phyloP scores from a whole-genome alignment of 2,888 invertebrate species.

The Allophyes oxyacanthae region DNA sequence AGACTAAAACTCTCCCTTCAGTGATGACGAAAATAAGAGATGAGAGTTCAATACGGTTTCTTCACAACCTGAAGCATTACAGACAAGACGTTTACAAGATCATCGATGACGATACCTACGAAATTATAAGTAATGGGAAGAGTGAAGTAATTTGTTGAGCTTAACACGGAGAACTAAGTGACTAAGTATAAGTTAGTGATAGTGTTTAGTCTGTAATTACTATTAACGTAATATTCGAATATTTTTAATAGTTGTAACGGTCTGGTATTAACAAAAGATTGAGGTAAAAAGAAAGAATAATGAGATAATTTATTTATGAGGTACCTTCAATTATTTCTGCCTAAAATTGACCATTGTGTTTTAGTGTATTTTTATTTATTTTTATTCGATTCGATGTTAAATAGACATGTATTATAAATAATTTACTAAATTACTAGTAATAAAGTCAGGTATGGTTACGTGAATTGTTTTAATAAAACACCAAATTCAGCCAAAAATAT shows the following conservation, averaged over 20 bases:
- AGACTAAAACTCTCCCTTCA: slow-evolving; percentile 90
- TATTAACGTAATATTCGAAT: slow-evolving; percentile 31
- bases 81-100: slow-evolving; percentile 91
- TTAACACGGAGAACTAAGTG: slow-evolving; percentile 30
- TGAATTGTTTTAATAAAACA: slow-evolving; percentile 70
- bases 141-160: slow-evolving; percentile 83
- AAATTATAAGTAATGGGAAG: slow-evolving; percentile 82
- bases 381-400: slow-evolving; percentile 35
- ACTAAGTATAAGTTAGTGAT: slow-evolving; percentile 23
- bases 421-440: slow-evolving; percentile 28
- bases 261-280: slow-evolving; percentile 15
- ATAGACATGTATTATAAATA: slow-evolving; percentile 47
- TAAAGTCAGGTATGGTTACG: slow-evolving; percentile 43
- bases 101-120: slow-evolving; percentile 91
- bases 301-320: slow-evolving; percentile 2
- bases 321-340: slow-evolving; percentile 6
- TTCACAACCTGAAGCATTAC: slow-evolving; percentile 91
- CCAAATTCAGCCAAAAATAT: slow-evolving; percentile 87
- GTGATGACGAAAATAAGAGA: slow-evolving; percentile 92
- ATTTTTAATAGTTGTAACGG: slow-evolving; percentile 15
- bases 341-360: slow-evolving; percentile 1
- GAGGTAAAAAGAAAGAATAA: neutral
- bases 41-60: slow-evolving; percentile 90
- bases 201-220: slow-evolving; percentile 38
- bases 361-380: slow-evolving; percentile 43